Percentiles rank a stretch among this genome's conserved stretches.
These are phyloP conservation scores for Rhineura floridana DNA, from an alignment of 2,113 vertebrate species.

Conservation along the genomic window DNA sequence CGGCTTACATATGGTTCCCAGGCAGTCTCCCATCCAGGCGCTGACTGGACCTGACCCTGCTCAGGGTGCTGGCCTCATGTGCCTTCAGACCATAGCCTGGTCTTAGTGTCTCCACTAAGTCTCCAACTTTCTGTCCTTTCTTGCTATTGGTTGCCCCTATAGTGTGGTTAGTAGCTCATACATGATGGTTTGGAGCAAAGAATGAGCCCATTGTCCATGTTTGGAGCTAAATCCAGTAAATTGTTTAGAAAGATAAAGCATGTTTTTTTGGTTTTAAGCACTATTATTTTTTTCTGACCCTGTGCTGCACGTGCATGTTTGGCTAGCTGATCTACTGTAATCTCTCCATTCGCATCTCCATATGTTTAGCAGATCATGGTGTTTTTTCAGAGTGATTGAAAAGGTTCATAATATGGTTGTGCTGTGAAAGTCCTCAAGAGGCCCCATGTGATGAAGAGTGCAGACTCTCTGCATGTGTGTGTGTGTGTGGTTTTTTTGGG, in stretches of 20 bases:
- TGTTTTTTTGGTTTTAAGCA: neutral
- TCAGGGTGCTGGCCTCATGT: no score
- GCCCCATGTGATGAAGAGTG: neutral
- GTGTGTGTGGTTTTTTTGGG: no score
- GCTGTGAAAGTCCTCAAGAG: neutral
- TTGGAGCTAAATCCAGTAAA: constrained; percentile 11
- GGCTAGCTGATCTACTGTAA: constrained; percentile 10
- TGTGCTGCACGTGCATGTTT: constrained; percentile 5
- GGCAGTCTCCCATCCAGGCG: neutral
- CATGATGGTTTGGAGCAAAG: constrained; percentile 11
- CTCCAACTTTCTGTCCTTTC: neutral
- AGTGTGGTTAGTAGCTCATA: neutral
- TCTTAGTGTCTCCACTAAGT: neutral
- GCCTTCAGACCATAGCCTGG: no score
- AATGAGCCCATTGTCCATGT: neutral
- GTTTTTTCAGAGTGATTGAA: neutral
- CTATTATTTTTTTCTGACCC: neutral
- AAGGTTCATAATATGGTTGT: neutral
- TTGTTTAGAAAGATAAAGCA: constrained; percentile 6
- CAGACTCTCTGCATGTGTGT: neutral
- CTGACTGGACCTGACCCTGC: no score
- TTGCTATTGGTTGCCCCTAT: neutral
- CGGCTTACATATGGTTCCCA: neutral
- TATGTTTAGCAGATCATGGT: constrained; percentile 6
- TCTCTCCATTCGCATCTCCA: neutral